Conservation (phyloP, 2,113 vertebrate genomes). For the Actenoides lindsayi region DNA sequence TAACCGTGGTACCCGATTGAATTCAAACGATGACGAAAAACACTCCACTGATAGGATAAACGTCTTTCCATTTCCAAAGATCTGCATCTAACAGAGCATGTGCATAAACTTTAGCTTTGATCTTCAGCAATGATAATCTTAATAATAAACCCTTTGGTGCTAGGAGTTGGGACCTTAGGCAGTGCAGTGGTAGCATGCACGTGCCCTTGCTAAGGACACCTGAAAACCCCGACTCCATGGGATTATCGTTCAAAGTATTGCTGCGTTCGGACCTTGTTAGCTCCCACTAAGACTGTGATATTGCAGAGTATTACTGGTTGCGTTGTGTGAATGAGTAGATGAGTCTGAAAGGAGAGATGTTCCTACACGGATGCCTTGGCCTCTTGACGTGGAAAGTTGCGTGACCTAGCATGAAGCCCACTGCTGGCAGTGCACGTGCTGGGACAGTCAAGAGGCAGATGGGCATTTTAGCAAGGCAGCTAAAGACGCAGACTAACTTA, state of each 20-base stretch:
- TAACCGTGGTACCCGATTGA: slow-evolving; percentile 65
- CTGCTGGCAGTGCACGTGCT: slow-evolving; percentile 78
- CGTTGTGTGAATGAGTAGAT: slow-evolving; percentile 29
- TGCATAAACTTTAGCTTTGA: slow-evolving; percentile 72
- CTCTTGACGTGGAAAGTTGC: slow-evolving; percentile 48
- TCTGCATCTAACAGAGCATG: slow-evolving; percentile 53
- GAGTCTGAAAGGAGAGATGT: slow-evolving; percentile 50
- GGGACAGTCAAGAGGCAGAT: slow-evolving; percentile 55
- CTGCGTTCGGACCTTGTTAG: slow-evolving; percentile 27
- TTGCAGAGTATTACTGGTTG: not conserved
- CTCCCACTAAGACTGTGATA: slow-evolving; percentile 66
- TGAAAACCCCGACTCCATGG: not conserved
- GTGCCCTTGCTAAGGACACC: not conserved
- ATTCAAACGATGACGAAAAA: slow-evolving; percentile 48
- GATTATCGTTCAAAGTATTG: slow-evolving; percentile 50
- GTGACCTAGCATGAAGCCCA: slow-evolving; percentile 44
- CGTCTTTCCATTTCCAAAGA: slow-evolving; percentile 41
- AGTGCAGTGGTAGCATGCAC: not conserved
- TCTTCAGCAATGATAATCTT: slow-evolving; percentile 75
- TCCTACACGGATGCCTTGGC: slow-evolving; percentile 69
- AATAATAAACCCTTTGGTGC: slow-evolving; percentile 79
- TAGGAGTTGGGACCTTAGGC: slow-evolving; percentile 67
- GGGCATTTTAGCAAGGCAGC: slow-evolving; percentile 81
- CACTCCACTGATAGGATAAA: not conserved
- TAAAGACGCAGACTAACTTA: slow-evolving; percentile 66